Evolutionary conservation across 2,113 vertebrate species (phyloP).

Genomic region (Chloroceryle aenea): DNA sequence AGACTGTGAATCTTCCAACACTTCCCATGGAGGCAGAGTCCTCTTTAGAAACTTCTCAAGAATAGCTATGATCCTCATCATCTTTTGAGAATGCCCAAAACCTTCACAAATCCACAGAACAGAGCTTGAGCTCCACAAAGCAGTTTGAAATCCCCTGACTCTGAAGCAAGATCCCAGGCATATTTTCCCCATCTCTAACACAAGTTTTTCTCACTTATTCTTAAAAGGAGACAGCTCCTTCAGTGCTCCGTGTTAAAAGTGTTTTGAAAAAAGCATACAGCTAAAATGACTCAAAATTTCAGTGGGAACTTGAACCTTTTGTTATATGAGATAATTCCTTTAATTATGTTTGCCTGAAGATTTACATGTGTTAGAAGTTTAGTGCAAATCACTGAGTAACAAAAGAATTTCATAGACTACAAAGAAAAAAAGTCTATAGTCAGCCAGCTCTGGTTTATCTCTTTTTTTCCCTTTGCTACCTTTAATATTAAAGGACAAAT

Average conservation of each 20-base stretch:
- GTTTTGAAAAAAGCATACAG: slow-evolving; percentile 8
- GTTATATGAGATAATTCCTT: slow-evolving; percentile 24
- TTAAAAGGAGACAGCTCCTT: slow-evolving; percentile 17
- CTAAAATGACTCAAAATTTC: slow-evolving; percentile 28
- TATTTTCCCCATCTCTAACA: background rate
- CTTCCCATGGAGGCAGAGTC: background rate
- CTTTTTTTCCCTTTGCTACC: background rate
- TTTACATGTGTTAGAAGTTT: slow-evolving; percentile 7
- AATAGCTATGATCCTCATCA: background rate
- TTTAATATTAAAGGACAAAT: background rate
- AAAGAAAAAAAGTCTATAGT: background rate
- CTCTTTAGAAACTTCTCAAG: background rate
- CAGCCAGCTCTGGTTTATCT: background rate
- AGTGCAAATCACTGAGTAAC: background rate
- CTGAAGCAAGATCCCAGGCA: background rate
- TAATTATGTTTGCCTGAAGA: slow-evolving; percentile 38
- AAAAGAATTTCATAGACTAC: background rate
- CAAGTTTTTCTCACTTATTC: background rate
- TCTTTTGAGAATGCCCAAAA: background rate
- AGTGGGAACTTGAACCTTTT: slow-evolving; percentile 26
- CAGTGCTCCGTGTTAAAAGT: background rate
- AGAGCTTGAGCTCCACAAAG: background rate
- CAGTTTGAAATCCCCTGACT: background rate
- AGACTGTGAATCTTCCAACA: background rate
- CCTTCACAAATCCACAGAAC: background rate